A percentile compares a stretch with the other conserved stretches of the same genome.
These are phyloP conservation scores for Cephus runcator DNA, from an alignment of 2,888 invertebrate genomes.

Conservation along the genomic window DNA sequence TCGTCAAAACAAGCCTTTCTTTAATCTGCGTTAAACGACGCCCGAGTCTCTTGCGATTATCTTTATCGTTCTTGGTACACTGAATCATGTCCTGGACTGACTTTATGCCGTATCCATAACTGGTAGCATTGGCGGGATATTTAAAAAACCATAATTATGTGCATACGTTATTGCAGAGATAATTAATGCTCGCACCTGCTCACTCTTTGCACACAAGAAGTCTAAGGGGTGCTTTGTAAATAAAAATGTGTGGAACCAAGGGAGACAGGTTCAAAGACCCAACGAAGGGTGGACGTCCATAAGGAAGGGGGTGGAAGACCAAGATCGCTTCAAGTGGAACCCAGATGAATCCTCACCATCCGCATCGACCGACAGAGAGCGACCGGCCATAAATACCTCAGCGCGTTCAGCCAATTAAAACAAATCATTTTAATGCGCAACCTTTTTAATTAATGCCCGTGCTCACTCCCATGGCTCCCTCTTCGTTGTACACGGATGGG, in stretches of 20 bases:
- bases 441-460: slow-evolving; percentile 65
- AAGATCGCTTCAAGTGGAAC: background rate
- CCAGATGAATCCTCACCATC: background rate
- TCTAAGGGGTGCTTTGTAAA: background rate
- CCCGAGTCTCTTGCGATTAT: background rate
- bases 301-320: background rate
- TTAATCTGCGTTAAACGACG: background rate
- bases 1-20: slow-evolving; percentile 16
- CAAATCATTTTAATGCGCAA: slow-evolving; percentile 67
- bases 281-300: background rate
- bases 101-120: background rate
- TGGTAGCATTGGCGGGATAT: background rate
- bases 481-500: slow-evolving; percentile 41
- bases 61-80: background rate
- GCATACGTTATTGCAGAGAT: background rate
- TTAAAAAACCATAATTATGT: background rate
- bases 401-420: slow-evolving; percentile 65
- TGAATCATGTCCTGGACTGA: background rate
- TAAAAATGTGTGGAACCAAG: background rate
- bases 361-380: slow-evolving; percentile 21
- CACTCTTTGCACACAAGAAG: background rate
- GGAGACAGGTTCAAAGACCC: background rate
- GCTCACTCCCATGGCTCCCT: slow-evolving; percentile 51
- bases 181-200: background rate
- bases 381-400: slow-evolving; percentile 64